Evolutionary conservation across 2,888 invertebrate genomes (phyloP).

Genomic region (Dasypolia templi): DNA sequence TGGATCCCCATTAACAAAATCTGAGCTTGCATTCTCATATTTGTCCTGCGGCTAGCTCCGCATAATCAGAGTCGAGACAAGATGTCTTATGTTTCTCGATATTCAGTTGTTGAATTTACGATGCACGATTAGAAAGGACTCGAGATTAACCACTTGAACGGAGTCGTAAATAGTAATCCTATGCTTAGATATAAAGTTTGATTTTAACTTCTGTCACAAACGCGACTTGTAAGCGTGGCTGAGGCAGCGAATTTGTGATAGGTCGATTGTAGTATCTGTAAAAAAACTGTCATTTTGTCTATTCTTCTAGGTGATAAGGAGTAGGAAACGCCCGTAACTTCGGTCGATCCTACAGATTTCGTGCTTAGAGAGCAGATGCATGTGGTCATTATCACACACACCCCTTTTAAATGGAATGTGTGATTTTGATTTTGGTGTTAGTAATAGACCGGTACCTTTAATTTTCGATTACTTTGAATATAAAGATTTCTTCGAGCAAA

Average conservation of each 20-base stretch:
- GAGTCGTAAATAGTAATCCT: conserved; percentile 61
- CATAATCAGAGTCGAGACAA: conserved; percentile 58
- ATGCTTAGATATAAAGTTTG: conserved; percentile 58
- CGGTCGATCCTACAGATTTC: too few species aligned
- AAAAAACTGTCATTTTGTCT: too few species aligned
- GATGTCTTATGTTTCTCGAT: conserved; percentile 60
- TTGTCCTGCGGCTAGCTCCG: conserved; percentile 51
- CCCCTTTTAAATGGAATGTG: not conserved
- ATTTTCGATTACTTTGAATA: not conserved
- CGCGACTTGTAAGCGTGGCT: conserved; percentile 24
- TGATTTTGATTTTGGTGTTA: not conserved
- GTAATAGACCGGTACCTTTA: not conserved
- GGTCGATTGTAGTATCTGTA: not conserved
- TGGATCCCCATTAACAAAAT: conserved; percentile 10
- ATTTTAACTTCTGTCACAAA: conserved; percentile 59
- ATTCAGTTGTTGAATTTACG: conserved; percentile 65
- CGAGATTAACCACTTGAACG: conserved; percentile 59
- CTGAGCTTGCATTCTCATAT: conserved; percentile 35
- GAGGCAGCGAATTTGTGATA: conserved; percentile 12
- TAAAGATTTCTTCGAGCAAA: not conserved
- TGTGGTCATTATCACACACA: too few species aligned
- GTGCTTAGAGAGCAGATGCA: too few species aligned
- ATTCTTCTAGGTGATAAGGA: too few species aligned
- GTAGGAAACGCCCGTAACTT: too few species aligned
- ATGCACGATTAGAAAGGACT: conserved; percentile 69